Percentiles rank a stretch among this genome's conserved stretches.
These are phyloP conservation scores for Sciaenops ocellatus DNA, from an alignment of 2,797 vertebrate genomes.

Conservation along the genomic window DNA sequence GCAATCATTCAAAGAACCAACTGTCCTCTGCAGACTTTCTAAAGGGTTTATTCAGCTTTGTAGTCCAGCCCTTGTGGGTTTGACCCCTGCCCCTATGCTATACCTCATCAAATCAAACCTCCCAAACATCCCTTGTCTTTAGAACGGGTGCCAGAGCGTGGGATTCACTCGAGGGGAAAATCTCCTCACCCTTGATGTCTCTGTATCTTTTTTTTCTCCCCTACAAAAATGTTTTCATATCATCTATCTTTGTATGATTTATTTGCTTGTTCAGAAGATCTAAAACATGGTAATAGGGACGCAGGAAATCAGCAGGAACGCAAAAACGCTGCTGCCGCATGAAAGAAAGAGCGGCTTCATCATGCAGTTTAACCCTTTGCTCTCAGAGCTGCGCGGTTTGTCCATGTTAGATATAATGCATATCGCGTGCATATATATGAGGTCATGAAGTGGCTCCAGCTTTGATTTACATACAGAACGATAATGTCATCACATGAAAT, in stretches of 20 bases:
- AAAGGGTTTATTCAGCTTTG: conserved; percentile 63
- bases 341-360: conserved; percentile 11
- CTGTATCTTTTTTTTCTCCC: conserved; percentile 4
- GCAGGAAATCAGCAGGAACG: conserved; percentile 49
- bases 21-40: conserved; percentile 32
- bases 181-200: conserved; percentile 47
- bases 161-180: conserved; percentile 51
- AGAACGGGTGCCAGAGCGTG: conserved; percentile 41
- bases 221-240: conserved; percentile 53
- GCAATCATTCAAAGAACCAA: conserved; percentile 31
- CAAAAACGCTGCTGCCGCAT: conserved; percentile 19
- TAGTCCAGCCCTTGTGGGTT: conserved; percentile 34
- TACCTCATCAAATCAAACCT: conserved; percentile 32
- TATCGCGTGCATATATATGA: neutral
- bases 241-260: conserved; percentile 46
- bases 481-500: conserved; percentile 8
- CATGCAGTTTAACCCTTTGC: conserved; percentile 1
- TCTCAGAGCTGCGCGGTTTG: neutral
- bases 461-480: conserved; percentile 13
- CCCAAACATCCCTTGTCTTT: conserved; percentile 16
- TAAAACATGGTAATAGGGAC: conserved; percentile 42
- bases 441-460: neutral
- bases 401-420: neutral
- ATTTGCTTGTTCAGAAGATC: conserved; percentile 63
- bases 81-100: neutral